These are phyloP conservation scores for Scytalopus superciliaris DNA, from an alignment of 2,113 vertebrate genomes.

Conservation along the genomic window DNA sequence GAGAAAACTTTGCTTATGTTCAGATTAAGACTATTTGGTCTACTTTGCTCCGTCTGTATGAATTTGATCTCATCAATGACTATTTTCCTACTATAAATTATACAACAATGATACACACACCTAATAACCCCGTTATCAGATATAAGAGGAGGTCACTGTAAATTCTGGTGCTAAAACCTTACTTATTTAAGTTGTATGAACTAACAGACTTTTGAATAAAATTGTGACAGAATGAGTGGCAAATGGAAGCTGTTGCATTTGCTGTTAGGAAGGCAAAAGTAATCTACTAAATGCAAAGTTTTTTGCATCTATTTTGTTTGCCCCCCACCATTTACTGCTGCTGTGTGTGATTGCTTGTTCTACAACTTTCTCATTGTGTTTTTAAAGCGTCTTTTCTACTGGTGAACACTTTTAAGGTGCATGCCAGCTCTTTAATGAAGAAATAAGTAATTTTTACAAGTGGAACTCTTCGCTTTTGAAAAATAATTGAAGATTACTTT, in stretches of 20 bases:
- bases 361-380: background rate
- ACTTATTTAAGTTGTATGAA: background rate
- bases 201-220: background rate
- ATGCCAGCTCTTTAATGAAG: background rate
- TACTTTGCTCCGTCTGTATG: constrained; percentile 88
- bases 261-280: background rate
- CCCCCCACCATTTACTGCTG: background rate
- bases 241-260: background rate
- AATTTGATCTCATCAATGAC: constrained; percentile 89
- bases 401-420: background rate
- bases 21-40: constrained; percentile 99
- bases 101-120: constrained; percentile 97
- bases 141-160: constrained; percentile 81
- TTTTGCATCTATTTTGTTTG: background rate
- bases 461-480: background rate
- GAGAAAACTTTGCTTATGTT: constrained; percentile 96
- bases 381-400: constrained; percentile 13
- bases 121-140: constrained; percentile 88
- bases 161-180: background rate
- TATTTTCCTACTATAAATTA: constrained; percentile 96
- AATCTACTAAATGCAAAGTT: background rate
- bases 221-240: background rate
- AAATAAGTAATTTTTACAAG: background rate
- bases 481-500: background rate
- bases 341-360: background rate